Conservation (phyloP, 1,140 invertebrate genomes). For the Pseudomyrmex sp. region DNA sequence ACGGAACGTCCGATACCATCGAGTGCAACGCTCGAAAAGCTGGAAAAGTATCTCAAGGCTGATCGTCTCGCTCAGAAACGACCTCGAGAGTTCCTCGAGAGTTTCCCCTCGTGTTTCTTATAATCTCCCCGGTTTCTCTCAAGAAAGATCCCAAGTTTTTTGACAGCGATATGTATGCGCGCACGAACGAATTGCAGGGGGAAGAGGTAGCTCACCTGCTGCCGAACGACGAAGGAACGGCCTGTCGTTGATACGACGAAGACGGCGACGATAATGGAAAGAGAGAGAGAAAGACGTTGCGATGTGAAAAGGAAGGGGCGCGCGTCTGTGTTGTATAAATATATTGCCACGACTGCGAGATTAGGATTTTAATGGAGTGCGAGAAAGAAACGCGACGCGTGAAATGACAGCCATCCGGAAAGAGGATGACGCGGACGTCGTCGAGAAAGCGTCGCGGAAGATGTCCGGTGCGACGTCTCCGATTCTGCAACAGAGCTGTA, state of each 20-base stretch:
- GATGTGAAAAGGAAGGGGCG: conserved; percentile 34
- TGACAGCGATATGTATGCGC: background rate
- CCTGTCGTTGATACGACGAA: background rate
- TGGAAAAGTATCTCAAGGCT: conserved; percentile 32
- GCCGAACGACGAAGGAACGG: background rate
- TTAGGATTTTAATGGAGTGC: conserved; percentile 63
- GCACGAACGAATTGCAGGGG: background rate
- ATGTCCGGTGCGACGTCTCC: background rate
- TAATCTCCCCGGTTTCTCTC: background rate
- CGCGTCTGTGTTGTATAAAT: conserved; percentile 42
- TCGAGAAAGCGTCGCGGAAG: conserved; percentile 24
- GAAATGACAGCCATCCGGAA: conserved; percentile 61
- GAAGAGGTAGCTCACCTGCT: conserved; percentile 3
- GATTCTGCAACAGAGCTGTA: conserved; percentile 27
- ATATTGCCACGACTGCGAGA: conserved; percentile 53
- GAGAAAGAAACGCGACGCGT: conserved; percentile 22
- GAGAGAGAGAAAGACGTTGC: background rate
- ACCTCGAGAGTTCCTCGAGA: background rate
- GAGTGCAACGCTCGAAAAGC: conserved; percentile 12
- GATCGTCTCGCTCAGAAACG: background rate
- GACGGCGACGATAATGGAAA: background rate
- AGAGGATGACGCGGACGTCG: conserved; percentile 26
- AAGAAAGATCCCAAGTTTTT: background rate
- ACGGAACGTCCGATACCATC: background rate
- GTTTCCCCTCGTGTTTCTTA: background rate